Evolutionary conservation across 1,140 invertebrate genomes (phyloP), one percentile per base, ranked within the genome.

Genomic region (Sitodiplosis mosellana): DNA sequence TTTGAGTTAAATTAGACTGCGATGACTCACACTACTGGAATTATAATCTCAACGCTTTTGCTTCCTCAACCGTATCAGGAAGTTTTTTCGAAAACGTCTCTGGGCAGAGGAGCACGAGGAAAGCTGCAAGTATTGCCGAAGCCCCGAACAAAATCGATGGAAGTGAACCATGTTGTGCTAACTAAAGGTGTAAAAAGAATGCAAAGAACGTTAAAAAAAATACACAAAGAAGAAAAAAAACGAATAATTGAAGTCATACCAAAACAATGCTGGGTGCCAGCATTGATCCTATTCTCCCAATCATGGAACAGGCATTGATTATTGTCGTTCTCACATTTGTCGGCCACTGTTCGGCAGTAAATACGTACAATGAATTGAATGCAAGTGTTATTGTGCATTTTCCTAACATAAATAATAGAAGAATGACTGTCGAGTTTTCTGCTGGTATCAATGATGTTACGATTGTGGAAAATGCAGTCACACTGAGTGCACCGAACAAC

Each of bases 301-400:
- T 69, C 64, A 83, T 80, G 33, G 81, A 82, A 54, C 78, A 79
- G 50, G 67, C 77, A 49, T 65, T 79, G 33, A 84, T 69, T 34
- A 80, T 59, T 12, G 76, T 77, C 52, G 73, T 72, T 46, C 80
- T 68, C 46, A 76, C 58, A 45, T 68, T 67, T 11, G 81, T 84
- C 14, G 81, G 81, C 60, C 80, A 84, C 60, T 83, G 66, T 64
- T 84, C 81, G 17, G 77, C 71, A 2, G 79, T 80, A 53, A 76
- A 79, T 52, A 83, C 71, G 61, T 81, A 83, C 8, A 80, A 61
- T 14, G 77, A 72, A 52, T 76, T 75, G 59, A 82, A 82, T 0
- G 78, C 75, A 54, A 74, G 71, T 12, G 80, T 77, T 46, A 80
- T 80, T 21, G 76, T 72, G 58, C 78, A 75, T 66, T 87, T 87